Conservation (phyloP, 2,888 invertebrate species). For the Rhyacophila evoluta region DNA sequence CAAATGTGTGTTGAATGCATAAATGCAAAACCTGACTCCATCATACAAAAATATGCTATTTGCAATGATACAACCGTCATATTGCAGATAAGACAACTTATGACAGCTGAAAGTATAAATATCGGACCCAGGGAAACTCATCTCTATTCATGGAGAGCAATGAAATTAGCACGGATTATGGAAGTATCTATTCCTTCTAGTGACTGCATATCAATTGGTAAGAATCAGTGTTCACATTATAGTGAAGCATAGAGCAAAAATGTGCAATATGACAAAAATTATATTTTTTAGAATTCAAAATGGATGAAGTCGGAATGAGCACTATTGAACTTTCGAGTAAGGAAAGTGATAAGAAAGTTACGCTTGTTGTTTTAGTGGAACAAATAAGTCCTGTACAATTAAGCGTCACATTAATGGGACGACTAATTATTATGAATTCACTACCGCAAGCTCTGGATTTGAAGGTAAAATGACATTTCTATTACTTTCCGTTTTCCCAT, state of each 20-base stretch:
- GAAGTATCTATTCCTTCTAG: neutral
- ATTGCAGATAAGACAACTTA: neutral
- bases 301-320: conserved; percentile 43
- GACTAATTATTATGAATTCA: conserved; percentile 44
- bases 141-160: conserved; percentile 19
- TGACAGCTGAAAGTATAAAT: neutral
- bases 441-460: conserved; percentile 40
- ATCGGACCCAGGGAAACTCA: neutral
- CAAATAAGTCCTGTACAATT: conserved; percentile 39
- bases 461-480: too few species aligned
- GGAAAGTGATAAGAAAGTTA: conserved; percentile 46
- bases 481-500: too few species aligned
- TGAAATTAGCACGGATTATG: conserved; percentile 34
- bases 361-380: conserved; percentile 45
- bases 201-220: neutral
- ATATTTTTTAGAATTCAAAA: conserved; percentile 45
- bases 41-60: conserved; percentile 11
- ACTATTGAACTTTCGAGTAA: conserved; percentile 25
- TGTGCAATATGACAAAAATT: too few species aligned
- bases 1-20: neutral
- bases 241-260: too few species aligned
- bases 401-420: conserved; percentile 49
- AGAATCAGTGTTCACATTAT: too few species aligned
- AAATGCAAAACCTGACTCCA: neutral
- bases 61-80: neutral